Evolutionary conservation across 1,140 invertebrate species (phyloP).

Genomic region (Hycleus phaleratus): DNA sequence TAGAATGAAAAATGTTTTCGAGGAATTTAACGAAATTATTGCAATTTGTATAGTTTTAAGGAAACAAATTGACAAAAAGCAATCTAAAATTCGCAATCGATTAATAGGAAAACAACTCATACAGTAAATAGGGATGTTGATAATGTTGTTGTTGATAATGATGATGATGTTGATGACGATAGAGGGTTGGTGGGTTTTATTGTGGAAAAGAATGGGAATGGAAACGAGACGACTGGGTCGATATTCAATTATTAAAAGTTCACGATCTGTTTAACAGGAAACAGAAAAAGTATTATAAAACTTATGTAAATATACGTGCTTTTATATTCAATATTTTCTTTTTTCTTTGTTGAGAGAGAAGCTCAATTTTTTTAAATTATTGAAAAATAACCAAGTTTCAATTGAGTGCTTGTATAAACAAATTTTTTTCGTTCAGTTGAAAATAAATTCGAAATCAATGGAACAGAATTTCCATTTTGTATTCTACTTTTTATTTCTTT

Average conservation of each 20-base stretch:
- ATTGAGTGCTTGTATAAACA: no score
- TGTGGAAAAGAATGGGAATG: background rate
- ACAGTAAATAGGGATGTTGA: conserved; percentile 8
- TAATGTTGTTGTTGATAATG: background rate
- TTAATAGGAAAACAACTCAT: conserved; percentile 24
- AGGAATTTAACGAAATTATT: conserved; percentile 4
- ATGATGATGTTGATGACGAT: background rate
- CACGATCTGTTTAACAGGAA: conserved; percentile 20
- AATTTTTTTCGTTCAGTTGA: no score
- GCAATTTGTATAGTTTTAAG: background rate
- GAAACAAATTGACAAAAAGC: conserved; percentile 15
- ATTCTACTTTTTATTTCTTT: no score
- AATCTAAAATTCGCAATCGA: conserved; percentile 18
- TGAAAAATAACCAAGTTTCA: no score
- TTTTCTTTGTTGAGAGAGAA: no score
- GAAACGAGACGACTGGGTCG: conserved; percentile 8
- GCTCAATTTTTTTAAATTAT: no score
- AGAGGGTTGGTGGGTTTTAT: background rate
- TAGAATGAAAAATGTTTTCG: background rate
- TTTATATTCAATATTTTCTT: no score
- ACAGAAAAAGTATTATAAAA: conserved; percentile 11
- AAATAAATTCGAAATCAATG: no score
- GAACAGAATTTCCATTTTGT: no score
- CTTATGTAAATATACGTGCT: conserved; percentile 6
- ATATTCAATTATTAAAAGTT: conserved; percentile 26